Conservation (phyloP, 2,888 invertebrate species). For the Prenolepis imparis region DNA sequence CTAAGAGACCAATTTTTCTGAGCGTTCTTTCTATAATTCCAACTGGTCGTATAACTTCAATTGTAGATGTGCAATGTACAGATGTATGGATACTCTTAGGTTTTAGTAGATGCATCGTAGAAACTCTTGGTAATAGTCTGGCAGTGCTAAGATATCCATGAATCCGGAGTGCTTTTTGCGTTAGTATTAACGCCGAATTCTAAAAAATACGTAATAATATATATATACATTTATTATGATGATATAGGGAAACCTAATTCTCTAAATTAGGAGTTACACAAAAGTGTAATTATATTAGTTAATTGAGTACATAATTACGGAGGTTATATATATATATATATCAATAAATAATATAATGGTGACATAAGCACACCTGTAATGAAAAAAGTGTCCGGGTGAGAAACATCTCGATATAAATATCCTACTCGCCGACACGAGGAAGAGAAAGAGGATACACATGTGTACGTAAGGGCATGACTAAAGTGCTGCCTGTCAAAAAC, state of each 20-base stretch:
- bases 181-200: not conserved
- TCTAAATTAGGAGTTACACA: not conserved
- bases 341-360: not conserved
- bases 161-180: not conserved
- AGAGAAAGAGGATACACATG: not conserved
- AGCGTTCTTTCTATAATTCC: not conserved
- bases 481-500: constrained; percentile 52
- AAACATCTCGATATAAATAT: constrained; percentile 13
- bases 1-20: constrained; percentile 14
- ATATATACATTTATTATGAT: not conserved
- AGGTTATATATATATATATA: not conserved
- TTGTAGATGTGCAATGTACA: not conserved
- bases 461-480: constrained; percentile 11
- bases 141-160: not conserved
- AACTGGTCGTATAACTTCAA: not conserved
- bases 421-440: not conserved
- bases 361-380: constrained; percentile 52
- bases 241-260: not conserved
- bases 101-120: not conserved
- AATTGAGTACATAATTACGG: no score
- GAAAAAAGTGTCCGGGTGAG: constrained; percentile 50
- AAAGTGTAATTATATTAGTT: no score
- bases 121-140: not conserved
- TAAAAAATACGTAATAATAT: constrained; percentile 14
- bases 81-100: not conserved